These are phyloP conservation scores for Cyanistes caeruleus DNA, from an alignment of 2,113 vertebrate genomes.

Conservation along the genomic window DNA sequence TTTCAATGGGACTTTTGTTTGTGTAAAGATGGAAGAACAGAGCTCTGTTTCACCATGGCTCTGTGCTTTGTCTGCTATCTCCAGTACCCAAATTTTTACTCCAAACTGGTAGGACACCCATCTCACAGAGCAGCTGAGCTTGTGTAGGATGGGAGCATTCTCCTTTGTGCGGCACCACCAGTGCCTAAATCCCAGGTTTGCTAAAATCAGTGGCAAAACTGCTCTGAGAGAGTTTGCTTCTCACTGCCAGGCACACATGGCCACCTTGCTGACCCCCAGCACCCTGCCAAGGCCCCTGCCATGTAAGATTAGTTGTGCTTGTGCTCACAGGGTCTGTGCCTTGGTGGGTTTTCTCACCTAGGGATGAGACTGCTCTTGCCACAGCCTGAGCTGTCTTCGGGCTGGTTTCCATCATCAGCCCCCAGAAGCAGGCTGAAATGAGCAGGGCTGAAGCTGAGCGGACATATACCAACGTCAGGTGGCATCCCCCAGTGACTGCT, in stretches of 20 bases:
- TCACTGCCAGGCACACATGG: fast-evolving
- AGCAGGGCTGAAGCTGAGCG: background rate
- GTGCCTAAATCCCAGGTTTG: background rate
- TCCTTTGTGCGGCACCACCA: background rate
- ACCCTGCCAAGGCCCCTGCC: fast-evolving
- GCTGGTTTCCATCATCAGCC: background rate
- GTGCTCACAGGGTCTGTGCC: background rate
- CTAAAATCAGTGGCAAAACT: background rate
- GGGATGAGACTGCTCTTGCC: background rate
- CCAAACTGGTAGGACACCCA: background rate
- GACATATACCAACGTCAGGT: fast-evolving
- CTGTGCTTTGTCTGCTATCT: constrained; percentile 44
- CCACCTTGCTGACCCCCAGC: background rate
- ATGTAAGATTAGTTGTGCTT: background rate
- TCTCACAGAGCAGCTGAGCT: background rate
- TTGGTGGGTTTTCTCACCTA: background rate
- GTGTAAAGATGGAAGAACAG: constrained; percentile 43
- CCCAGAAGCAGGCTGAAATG: background rate
- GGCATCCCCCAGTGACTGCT: background rate
- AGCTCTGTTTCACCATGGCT: background rate
- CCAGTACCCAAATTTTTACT: constrained; percentile 2
- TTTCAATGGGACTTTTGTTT: constrained; percentile 59
- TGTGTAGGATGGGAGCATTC: fast-evolving
- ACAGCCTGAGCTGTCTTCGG: background rate
- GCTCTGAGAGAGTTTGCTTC: background rate